Conservation (phyloP, 2,888 invertebrate genomes). For the Platerodrilus igneus region DNA sequence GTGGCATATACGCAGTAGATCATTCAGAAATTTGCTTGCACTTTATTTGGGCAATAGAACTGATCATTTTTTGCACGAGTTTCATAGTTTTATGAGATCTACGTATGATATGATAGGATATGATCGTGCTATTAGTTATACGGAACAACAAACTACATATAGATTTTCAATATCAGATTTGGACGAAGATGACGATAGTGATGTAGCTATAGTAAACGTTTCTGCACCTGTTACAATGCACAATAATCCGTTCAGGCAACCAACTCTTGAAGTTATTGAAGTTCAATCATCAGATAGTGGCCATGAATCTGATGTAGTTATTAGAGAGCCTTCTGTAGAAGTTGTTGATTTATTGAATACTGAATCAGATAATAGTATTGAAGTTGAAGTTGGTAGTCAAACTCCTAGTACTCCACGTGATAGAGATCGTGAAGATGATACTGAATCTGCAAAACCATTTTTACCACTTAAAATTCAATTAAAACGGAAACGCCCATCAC, state of each 20-base stretch:
- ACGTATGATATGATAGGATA: conserved; percentile 84
- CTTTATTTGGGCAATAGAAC: conserved; percentile 69
- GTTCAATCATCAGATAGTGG: conserved; percentile 33
- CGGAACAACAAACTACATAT: conserved; percentile 39
- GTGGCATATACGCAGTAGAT: conserved; percentile 61
- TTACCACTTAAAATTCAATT: conserved; percentile 35
- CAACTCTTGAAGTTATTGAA: conserved; percentile 32
- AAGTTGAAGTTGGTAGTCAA: conserved; percentile 7
- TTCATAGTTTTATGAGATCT: conserved; percentile 80
- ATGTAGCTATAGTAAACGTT: conserved; percentile 40
- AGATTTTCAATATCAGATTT: conserved; percentile 35
- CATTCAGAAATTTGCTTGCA: conserved; percentile 66
- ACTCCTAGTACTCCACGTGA: conserved; percentile 7
- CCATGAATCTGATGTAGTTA: conserved; percentile 37
- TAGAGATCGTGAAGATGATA: conserved; percentile 14
- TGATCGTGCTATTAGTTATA: conserved; percentile 66
- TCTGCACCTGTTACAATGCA: conserved; percentile 17
- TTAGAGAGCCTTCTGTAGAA: conserved; percentile 32
- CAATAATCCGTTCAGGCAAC: conserved; percentile 25
- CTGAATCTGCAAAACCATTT: conserved; percentile 22
- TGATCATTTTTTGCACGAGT: conserved; percentile 85
- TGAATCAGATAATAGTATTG: conserved; percentile 27
- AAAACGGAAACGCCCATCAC: conserved; percentile 33
- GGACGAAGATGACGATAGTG: conserved; percentile 42
- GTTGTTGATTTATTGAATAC: conserved; percentile 30